Conservation (phyloP, 2,888 invertebrate genomes). For the Thecophora atra region DNA sequence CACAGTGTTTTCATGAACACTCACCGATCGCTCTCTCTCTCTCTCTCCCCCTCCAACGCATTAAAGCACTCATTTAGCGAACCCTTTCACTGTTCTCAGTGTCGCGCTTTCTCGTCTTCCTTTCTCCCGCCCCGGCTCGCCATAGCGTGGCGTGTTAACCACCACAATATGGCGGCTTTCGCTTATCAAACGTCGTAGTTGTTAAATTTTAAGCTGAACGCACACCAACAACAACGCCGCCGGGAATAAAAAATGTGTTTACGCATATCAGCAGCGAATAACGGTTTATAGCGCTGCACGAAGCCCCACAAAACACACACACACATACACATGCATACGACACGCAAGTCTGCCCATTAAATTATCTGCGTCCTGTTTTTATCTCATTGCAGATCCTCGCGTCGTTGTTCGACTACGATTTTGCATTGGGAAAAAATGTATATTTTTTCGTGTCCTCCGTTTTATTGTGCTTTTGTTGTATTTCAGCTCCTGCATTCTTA, state of each 20-base stretch:
- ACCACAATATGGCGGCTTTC: constrained; percentile 30
- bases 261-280: constrained; percentile 20
- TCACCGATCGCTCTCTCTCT: background rate
- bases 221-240: background rate
- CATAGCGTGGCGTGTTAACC: constrained; percentile 1
- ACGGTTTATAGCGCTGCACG: background rate
- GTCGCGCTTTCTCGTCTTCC: background rate
- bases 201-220: constrained; percentile 10
- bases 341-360: background rate
- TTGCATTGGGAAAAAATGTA: too few species aligned
- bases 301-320: background rate
- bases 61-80: background rate
- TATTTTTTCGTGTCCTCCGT: background rate
- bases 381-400: background rate
- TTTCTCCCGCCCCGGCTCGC: background rate
- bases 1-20: too few species aligned
- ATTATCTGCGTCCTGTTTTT: background rate
- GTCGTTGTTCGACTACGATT: background rate
- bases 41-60: background rate
- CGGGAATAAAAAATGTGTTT: constrained; percentile 4
- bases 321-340: background rate
- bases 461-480: background rate
- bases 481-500: too few species aligned
- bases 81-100: background rate
- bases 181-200: constrained; percentile 33